These are phyloP conservation scores for Coenonympha glycerion DNA, from an alignment of 2,888 invertebrate species.

Conservation along the genomic window DNA sequence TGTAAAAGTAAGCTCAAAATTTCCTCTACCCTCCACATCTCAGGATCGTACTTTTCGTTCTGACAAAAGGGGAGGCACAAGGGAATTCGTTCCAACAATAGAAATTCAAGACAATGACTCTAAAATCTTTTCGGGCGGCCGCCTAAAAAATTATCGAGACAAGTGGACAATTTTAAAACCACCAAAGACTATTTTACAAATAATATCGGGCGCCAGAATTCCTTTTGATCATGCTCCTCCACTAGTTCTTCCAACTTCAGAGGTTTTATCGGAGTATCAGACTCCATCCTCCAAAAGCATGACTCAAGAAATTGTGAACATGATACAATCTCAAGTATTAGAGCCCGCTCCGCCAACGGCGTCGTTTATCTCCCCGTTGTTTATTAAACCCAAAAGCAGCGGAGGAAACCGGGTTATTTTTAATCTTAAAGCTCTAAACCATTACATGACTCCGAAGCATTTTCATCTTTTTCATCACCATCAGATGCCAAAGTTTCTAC, in stretches of 20 bases:
- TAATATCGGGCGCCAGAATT: no score
- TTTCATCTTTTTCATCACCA: constrained; percentile 24
- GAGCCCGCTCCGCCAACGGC: constrained; percentile 17
- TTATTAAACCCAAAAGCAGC: constrained; percentile 23
- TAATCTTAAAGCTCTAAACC: constrained; percentile 23
- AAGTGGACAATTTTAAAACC: neutral
- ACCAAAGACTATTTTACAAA: no score
- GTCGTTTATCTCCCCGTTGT: constrained; percentile 25
- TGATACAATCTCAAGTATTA: constrained; percentile 20
- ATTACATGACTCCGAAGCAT: constrained; percentile 13
- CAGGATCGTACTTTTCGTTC: no score
- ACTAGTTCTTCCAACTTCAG: constrained; percentile 12
- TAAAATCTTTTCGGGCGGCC: constrained; percentile 12
- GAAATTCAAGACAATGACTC: constrained; percentile 11
- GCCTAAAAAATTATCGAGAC: constrained; percentile 9
- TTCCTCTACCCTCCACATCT: no score
- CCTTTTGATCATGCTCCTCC: constrained; percentile 15
- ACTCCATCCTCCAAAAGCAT: constrained; percentile 15
- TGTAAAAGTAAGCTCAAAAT: no score
- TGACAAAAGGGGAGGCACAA: neutral
- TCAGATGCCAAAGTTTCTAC: no score
- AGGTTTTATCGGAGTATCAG: constrained; percentile 8
- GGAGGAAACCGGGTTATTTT: constrained; percentile 19
- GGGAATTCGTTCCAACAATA: constrained; percentile 12
- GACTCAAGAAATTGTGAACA: constrained; percentile 19